Base-by-base conservation (phyloP, 1,140 invertebrate species). In the Parasteatoda tepidariorum region DNA sequence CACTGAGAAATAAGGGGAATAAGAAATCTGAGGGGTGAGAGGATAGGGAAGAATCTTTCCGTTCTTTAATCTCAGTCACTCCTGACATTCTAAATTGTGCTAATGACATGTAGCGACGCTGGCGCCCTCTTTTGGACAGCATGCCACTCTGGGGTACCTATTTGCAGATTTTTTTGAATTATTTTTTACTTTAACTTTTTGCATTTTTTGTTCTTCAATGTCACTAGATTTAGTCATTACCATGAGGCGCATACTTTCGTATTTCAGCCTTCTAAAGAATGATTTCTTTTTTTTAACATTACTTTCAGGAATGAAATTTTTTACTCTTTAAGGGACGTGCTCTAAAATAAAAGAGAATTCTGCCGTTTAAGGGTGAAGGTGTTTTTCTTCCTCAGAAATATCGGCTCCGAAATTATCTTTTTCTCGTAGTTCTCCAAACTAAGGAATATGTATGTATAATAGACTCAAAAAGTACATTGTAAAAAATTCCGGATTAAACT, bases 71-170 rank as follows among this genome's bases (percentile, higher is more conserved):
- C 76, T 79, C 76, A 67, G 76, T 68, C 76, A 41, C 64, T 79
- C 24, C 64, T 79, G 76, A 79, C 76, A 79, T 79, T 64, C 76
- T 79, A 79, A 79, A 79, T 79, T 79, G 76, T 79, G 76, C 76
- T 79, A 79, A 79, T 79, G 76, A 79, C 76, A 79, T 64, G 76
- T 79, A 79, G 62, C 76, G 62, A 68, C 64, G 76, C 41, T 54
- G 54, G 76, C 76, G 62, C 64, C 76, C 76, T 41, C 64, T 34
- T n/a, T 24, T 22, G 41, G 76, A 57, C 76, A 64, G 34, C 76
- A n/a, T 66, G 62, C 62, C 62, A 66, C 41, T 64, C 59, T 5
- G 54, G 33, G 61, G 57, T 30, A 68, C 76, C 64, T 68, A 68
- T 79, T 79, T 68, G 11, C 62, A 13, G 4, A 28, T 38, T 18